phyloP scores from a whole-genome alignment of 2,113 vertebrate genomes.

The Charadrius vociferus region DNA sequence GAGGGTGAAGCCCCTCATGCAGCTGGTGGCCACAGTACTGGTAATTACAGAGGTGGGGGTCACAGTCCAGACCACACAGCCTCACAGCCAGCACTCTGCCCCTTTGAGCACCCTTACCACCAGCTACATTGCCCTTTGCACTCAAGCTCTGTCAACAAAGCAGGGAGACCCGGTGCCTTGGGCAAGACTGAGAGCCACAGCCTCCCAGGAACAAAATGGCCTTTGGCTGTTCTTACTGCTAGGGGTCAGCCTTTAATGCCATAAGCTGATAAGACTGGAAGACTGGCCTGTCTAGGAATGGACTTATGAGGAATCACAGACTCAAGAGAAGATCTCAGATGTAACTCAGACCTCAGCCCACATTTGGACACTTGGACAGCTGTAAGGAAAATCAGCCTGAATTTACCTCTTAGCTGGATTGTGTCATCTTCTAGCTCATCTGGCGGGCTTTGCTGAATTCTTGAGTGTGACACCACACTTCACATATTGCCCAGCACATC shows the following conservation, averaged over 20 bases:
- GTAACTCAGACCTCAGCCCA: not conserved
- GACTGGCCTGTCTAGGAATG: not conserved
- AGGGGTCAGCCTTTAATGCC: not conserved
- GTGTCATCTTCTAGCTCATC: accelerated
- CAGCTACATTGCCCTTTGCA: not conserved
- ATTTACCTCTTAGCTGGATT: not conserved
- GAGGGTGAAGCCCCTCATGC: no score
- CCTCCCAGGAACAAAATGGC: not conserved
- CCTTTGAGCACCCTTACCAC: not conserved
- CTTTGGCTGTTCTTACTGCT: not conserved
- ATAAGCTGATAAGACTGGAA: not conserved
- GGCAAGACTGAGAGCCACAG: not conserved
- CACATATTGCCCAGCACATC: not conserved
- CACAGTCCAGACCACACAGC: not conserved
- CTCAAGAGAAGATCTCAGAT: not conserved
- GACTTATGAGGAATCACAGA: not conserved
- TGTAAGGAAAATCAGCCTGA: not conserved
- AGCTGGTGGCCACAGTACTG: not conserved
- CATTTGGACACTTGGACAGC: not conserved
- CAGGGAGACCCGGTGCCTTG: not conserved
- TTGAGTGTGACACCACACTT: not conserved
- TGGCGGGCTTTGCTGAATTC: not conserved
- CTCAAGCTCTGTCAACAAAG: not conserved
- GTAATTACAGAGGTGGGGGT: not conserved
- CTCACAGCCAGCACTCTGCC: not conserved